Conservation (phyloP, 2,888 invertebrate species). For the Aradus depressus region DNA sequence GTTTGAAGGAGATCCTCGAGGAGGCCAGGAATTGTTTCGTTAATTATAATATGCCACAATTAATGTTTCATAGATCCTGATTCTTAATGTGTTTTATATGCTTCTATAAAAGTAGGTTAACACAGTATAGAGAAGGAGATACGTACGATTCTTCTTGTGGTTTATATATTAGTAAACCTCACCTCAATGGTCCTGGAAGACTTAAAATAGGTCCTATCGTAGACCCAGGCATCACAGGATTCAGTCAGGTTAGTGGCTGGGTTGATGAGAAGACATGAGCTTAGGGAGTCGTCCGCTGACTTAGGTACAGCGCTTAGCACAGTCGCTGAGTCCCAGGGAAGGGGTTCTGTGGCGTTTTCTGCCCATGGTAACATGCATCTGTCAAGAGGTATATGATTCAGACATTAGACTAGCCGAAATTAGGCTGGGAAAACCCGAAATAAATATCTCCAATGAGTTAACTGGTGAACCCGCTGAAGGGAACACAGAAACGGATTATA, state of each 20-base stretch:
- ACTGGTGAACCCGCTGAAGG: too few species aligned
- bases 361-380: slow-evolving; percentile 49
- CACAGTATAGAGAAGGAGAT: too few species aligned
- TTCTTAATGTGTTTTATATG: too few species aligned
- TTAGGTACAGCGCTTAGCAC: slow-evolving; percentile 46
- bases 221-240: slow-evolving; percentile 48
- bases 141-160: neutral
- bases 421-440: too few species aligned
- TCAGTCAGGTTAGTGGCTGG: slow-evolving; percentile 35
- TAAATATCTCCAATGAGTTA: too few species aligned
- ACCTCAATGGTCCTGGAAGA: slow-evolving; percentile 58
- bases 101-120: too few species aligned
- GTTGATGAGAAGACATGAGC: slow-evolving; percentile 48
- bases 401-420: neutral
- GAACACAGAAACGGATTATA: too few species aligned
- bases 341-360: slow-evolving; percentile 43
- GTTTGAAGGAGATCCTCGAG: too few species aligned
- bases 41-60: too few species aligned
- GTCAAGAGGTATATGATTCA: slow-evolving; percentile 32
- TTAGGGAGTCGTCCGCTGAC: slow-evolving; percentile 46
- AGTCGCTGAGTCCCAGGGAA: slow-evolving; percentile 44
- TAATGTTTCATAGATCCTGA: too few species aligned
- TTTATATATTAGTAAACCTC: slow-evolving; percentile 12
- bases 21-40: neutral
- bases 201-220: slow-evolving; percentile 58